Evolutionary conservation across 2,797 vertebrate genomes (phyloP), one percentile per base, ranked within the genome.

Genomic region (Lindbergichthys nudifrons): DNA sequence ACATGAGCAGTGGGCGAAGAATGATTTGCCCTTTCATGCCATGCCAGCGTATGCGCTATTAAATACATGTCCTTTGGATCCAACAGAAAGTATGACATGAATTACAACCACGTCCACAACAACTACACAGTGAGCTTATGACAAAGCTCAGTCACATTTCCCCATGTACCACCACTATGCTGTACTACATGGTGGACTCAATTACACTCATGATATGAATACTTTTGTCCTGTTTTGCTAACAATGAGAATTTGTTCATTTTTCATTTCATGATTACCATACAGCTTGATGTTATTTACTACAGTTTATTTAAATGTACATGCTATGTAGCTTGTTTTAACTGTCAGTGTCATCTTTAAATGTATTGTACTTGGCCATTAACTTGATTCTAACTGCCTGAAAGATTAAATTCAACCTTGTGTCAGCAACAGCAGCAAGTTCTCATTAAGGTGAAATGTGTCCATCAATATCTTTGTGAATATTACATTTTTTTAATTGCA

Each of bases 1-100:
- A 89, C 80, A 77, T 88, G 88, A 83, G 82, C 71, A 42, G 68
- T 58, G 58, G 82, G 47, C 66, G 80, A 70, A 82, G 89, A 89
- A 86, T 87, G 82, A 92, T 83, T 88, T 88, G 83, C 74, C 79
- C 91, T 87, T 77, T 85, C 66, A 82, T 62, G 85, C 73, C 67
- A 23, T 82, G 90, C 89, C 89, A 90, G 65, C 32, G 16, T 53
- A 73, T 80, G 82, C 65, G 12, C 88, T 71, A 92, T 89, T 89
- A 91, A 86, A 88, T 81, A 73, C 84, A 75, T 77, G 72, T 86
- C 73, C 79, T 61, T 90, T 74, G 86, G 77, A 88, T 88, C 69
- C 32, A 65, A 47, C 46, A 67, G 21, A 75, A 86, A 87, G 78
- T 81, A 85, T 88, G 86, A 83, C 84, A 75, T 83, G 87, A 89